Evolutionary conservation across 35 echinoderm and acorn worm genomes (phyloP), one percentile per base, ranked within the genome.

Genomic region (Ophiothrix spiculata): DNA sequence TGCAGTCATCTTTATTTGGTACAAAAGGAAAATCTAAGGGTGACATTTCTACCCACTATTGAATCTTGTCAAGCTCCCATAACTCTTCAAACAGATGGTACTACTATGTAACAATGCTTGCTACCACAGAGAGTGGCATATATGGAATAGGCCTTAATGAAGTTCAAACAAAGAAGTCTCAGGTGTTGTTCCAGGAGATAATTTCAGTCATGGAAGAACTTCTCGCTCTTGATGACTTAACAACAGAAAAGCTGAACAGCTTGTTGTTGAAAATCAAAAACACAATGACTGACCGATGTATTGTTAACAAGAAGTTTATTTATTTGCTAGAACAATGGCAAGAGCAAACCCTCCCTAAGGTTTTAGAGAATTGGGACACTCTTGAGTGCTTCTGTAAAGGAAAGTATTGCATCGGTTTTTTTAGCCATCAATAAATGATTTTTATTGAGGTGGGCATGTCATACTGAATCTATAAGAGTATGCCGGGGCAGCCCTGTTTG

Each of bases 381-480:
- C n/a, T n/a, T n/a, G n/a, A n/a, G n/a, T n/a, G n/a, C n/a, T n/a
- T n/a, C n/a, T n/a, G n/a, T n/a, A n/a, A n/a, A n/a, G n/a, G n/a
- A n/a, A n/a, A n/a, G n/a, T n/a, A 80, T 94, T 76, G 81, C 87
- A 34, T n/a, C n/a, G n/a, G n/a, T n/a, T n/a, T n/a, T n/a, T n/a
- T n/a, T n/a, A n/a, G n/a, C 81, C 87, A 34, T 40, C 91, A 75
- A 63, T 83, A 8, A 89, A 94, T 69, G 81, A 94, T 77, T 79
- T 94, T 4, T 69, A 69, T n/a, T 69, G 60, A 15, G 60, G 60
- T 1, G 88, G 84, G 46, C 91, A 93, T 38, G 14, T 93, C 1
- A 56, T 93, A 1, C 79, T 89, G 38, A 93, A 94, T 83, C 60
- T 90, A 14, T 82, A 94, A 40, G 87, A 94, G 31, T 94, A 94